Percentiles rank a stretch among this genome's conserved stretches.
These are phyloP conservation scores for Falco biarmicus DNA, from an alignment of 2,797 vertebrate species.

Conservation along the genomic window DNA sequence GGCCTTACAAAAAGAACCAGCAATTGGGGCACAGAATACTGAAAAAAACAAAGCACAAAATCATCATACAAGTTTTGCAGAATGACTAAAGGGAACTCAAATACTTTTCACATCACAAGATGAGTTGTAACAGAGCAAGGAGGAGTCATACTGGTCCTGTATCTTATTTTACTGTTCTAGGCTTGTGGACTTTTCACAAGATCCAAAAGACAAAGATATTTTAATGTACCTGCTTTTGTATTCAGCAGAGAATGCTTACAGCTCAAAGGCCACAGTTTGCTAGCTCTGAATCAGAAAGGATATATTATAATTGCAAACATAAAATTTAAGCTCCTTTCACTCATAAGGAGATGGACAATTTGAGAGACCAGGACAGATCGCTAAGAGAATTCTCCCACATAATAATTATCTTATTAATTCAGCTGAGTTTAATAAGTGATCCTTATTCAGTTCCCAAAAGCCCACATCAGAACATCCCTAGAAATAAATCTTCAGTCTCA, in stretches of 20 bases:
- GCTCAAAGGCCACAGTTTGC: constrained; percentile 51
- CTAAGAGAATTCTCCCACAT: constrained; percentile 52
- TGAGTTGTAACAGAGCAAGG: not conserved
- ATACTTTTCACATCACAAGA: not conserved
- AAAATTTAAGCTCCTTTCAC: constrained; percentile 54
- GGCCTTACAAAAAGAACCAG: not conserved
- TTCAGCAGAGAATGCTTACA: constrained; percentile 41
- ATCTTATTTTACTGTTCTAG: not conserved
- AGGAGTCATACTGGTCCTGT: not conserved
- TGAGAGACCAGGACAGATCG: not conserved
- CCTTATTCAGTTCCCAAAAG: constrained; percentile 40
- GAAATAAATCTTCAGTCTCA: constrained; percentile 55
- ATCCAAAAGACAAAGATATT: constrained; percentile 26
- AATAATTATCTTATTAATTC: constrained; percentile 57
- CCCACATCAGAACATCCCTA: constrained; percentile 2
- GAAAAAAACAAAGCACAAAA: not conserved
- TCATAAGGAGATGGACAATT: constrained; percentile 51
- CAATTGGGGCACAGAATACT: not conserved
- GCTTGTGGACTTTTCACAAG: not conserved
- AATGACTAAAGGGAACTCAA: constrained; percentile 22
- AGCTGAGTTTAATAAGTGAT: constrained; percentile 43
- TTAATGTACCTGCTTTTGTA: constrained; percentile 38
- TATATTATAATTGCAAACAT: constrained; percentile 56
- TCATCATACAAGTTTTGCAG: not conserved
- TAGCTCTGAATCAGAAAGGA: constrained; percentile 51